Evolutionary conservation across 2,113 vertebrate species (phyloP).

Genomic region (Hippocampus zosterae): DNA sequence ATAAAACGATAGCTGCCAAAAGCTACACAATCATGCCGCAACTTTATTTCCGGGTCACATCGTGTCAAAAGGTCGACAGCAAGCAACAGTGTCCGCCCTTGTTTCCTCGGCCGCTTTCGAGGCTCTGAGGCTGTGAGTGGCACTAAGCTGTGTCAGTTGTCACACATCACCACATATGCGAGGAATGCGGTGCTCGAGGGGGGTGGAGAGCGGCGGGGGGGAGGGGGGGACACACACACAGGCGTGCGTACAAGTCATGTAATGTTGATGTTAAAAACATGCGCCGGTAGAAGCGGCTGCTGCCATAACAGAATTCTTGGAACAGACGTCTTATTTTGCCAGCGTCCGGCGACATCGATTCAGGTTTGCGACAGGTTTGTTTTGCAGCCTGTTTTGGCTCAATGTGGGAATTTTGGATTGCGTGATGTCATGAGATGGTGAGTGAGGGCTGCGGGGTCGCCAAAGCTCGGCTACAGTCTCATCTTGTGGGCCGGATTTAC

Average conservation of each 20-base stretch:
- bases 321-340: conserved; percentile 39
- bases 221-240: conserved; percentile 47
- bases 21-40: no score
- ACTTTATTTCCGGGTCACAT: no score
- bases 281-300: conserved; percentile 39
- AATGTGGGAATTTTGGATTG: conserved; percentile 42
- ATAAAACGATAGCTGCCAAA: no score
- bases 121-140: conserved; percentile 52
- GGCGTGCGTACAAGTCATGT: conserved; percentile 32
- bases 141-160: conserved; percentile 64
- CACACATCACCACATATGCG: conserved; percentile 56
- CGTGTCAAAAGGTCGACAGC: conserved; percentile 27
- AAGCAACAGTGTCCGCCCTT: conserved; percentile 35
- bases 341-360: conserved; percentile 30
- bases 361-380: conserved; percentile 32
- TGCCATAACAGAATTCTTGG: conserved; percentile 44
- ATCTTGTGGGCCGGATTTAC: conserved; percentile 49
- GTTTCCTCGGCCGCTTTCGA: conserved; percentile 45
- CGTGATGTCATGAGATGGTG: conserved; percentile 35
- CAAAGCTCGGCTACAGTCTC: conserved; percentile 61
- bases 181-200: conserved; percentile 45
- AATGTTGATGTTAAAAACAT: conserved; percentile 42
- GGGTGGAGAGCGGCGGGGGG: conserved; percentile 18
- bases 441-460: conserved; percentile 49
- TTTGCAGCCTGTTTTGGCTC: conserved; percentile 22